Conservation (phyloP, 2,888 invertebrate species). For the Cosmorhoe ocellata region DNA sequence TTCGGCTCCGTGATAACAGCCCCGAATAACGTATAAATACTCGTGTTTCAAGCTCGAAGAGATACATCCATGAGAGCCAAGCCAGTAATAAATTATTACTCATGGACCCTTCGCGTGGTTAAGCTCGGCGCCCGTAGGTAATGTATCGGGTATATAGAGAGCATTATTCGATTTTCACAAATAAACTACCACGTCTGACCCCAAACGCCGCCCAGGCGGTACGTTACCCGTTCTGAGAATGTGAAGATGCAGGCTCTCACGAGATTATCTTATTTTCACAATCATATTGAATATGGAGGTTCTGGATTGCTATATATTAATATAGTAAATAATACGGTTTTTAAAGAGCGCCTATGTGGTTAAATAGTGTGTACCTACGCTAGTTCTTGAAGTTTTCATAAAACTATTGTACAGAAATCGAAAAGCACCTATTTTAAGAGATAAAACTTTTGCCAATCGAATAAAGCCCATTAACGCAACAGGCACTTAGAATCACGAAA, state of each 20-base stretch:
- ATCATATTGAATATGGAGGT: conserved; percentile 5
- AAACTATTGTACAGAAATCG: no score
- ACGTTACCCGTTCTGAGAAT: conserved; percentile 4
- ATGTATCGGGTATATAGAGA: conserved; percentile 60
- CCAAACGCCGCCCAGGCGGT: conserved; percentile 12
- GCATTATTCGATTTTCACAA: conserved; percentile 60
- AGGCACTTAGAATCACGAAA: neutral
- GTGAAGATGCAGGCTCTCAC: conserved; percentile 13
- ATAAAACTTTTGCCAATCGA: no score
- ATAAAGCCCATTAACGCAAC: neutral
- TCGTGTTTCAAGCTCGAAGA: conserved; percentile 40
- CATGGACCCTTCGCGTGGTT: conserved; percentile 68
- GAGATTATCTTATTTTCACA: conserved; percentile 21
- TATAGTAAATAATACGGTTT: neutral
- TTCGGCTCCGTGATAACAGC: conserved; percentile 40
- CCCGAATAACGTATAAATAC: conserved; percentile 43
- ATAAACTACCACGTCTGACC: conserved; percentile 46
- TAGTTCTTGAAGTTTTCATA: no score
- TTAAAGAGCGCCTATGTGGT: no score
- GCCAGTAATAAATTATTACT: conserved; percentile 71
- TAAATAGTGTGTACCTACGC: no score
- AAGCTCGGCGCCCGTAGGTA: conserved; percentile 60
- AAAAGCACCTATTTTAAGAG: no score
- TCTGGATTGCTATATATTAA: conserved; percentile 11
- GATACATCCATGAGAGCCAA: conserved; percentile 47